Conservation (phyloP, 2,797 vertebrate genomes). For the Cygnus olor region DNA sequence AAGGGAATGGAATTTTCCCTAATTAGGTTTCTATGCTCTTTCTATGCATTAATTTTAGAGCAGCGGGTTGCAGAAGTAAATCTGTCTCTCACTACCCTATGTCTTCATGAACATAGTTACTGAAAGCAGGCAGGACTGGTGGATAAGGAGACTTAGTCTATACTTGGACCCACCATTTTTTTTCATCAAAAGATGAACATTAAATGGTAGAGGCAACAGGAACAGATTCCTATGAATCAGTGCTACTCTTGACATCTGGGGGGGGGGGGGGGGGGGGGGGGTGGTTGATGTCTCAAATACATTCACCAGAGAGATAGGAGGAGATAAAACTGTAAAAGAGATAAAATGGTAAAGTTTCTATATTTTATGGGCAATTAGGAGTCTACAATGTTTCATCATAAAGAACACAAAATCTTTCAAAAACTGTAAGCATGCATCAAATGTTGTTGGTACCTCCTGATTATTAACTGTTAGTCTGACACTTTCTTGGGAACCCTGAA, state of each 20-base stretch:
- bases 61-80: background rate
- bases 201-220: background rate
- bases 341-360: background rate
- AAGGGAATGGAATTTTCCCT: background rate
- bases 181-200: background rate
- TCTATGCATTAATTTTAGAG: background rate
- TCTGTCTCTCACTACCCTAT: background rate
- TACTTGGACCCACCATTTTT: background rate
- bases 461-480: background rate
- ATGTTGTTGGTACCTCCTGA: background rate
- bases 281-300: background rate
- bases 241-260: background rate
- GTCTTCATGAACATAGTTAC: background rate
- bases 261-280: background rate
- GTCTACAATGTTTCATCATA: background rate
- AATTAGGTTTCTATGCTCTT: background rate
- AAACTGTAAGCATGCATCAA: background rate
- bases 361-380: background rate
- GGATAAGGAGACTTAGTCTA: background rate
- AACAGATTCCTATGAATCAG: background rate
- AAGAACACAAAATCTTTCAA: background rate
- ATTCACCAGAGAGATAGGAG: background rate
- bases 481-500: background rate
- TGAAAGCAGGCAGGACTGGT: background rate
- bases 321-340: background rate